These are phyloP conservation scores for Trididemnum clinides DNA, from an alignment of 23 tunicate species.

Conservation along the genomic window DNA sequence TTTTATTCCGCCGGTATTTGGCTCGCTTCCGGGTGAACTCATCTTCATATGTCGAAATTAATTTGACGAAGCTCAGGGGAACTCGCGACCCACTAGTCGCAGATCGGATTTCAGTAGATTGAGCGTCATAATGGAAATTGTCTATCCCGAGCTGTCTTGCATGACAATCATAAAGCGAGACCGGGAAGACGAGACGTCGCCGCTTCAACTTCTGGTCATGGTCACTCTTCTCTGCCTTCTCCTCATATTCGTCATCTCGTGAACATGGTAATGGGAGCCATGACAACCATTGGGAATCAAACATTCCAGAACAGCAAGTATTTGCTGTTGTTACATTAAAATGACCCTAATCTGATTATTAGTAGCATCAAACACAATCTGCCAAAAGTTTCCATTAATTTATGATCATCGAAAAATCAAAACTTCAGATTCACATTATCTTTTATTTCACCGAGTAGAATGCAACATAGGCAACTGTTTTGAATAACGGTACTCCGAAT, in stretches of 20 bases:
- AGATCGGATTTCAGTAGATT: background rate
- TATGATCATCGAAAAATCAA: too few species aligned
- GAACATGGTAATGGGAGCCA: background rate
- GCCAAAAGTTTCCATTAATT: too few species aligned
- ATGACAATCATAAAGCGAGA: background rate
- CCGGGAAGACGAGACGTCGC: background rate
- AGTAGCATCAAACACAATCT: too few species aligned
- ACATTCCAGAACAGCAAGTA: background rate
- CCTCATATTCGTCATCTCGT: background rate
- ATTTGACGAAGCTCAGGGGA: background rate
- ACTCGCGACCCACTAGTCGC: background rate
- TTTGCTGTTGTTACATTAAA: too few species aligned
- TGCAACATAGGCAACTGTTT: too few species aligned
- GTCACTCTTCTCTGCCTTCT: background rate
- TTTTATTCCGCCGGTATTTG: constrained; percentile 43
- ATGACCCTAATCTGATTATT: too few species aligned
- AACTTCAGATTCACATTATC: too few species aligned
- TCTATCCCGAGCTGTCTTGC: background rate
- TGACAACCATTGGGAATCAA: background rate
- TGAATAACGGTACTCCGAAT: too few species aligned
- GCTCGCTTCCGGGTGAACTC: background rate
- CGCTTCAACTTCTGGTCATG: background rate
- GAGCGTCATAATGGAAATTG: background rate
- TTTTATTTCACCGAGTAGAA: too few species aligned
- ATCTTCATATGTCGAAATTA: background rate